These are phyloP conservation scores for Alosa sapidissima DNA, from an alignment of 2,797 vertebrate genomes.

Conservation along the genomic window DNA sequence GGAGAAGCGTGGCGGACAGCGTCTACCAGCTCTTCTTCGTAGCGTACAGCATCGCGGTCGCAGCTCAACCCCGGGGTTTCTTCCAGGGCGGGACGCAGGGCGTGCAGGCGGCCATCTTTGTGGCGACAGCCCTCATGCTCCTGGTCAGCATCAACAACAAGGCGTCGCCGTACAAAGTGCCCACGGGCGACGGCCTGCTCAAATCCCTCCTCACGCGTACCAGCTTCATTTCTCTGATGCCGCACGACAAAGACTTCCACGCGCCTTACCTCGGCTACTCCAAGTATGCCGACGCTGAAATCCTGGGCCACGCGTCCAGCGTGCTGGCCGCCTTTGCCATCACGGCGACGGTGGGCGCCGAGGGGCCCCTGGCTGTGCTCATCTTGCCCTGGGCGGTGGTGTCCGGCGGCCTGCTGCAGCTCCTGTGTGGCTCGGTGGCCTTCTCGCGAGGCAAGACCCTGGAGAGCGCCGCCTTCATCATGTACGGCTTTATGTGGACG, in stretches of 20 bases:
- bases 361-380: constrained; percentile 67
- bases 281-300: constrained; percentile 83
- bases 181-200: constrained; percentile 66
- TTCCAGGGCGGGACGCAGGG: constrained; percentile 80
- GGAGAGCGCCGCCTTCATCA: constrained; percentile 83
- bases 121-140: constrained; percentile 70
- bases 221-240: constrained; percentile 66
- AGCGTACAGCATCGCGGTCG: constrained; percentile 78
- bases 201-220: constrained; percentile 64
- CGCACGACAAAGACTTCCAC: constrained; percentile 67
- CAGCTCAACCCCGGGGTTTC: constrained; percentile 74
- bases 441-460: constrained; percentile 88
- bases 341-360: constrained; percentile 63
- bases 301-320: constrained; percentile 78
- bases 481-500: constrained; percentile 84
- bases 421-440: constrained; percentile 78
- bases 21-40: constrained; percentile 80
- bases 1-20: constrained; percentile 73
- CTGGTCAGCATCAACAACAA: constrained; percentile 74
- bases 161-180: constrained; percentile 61
- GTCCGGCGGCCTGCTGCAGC: constrained; percentile 78
- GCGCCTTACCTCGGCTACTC: constrained; percentile 82
- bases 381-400: constrained; percentile 83
- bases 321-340: constrained; percentile 82
- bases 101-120: constrained; percentile 79